A percentile compares a stretch with the other conserved stretches of the same genome.
Evolutionary conservation across 2,888 invertebrate species (phyloP).

Genomic region (Chymomyza fuscimana): DNA sequence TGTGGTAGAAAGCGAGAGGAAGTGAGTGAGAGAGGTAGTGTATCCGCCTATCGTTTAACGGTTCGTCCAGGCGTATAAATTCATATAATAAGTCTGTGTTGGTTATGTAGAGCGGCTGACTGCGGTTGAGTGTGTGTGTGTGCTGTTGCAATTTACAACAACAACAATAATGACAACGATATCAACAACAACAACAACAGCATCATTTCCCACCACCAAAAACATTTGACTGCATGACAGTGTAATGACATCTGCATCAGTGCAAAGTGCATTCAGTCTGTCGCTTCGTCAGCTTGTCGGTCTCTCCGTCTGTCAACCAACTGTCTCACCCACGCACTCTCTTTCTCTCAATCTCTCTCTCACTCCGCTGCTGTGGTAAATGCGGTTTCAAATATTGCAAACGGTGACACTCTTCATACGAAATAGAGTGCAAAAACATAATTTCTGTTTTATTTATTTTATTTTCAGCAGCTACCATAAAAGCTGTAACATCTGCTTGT

Average conservation of each 20-base stretch:
- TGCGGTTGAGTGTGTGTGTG: conserved; percentile 12
- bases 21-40: not conserved
- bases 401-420: conserved; percentile 35
- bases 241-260: conserved; percentile 53
- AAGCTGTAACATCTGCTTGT: conserved; percentile 42
- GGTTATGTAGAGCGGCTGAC: conserved; percentile 18
- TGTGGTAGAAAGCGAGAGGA: not conserved
- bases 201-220: not conserved
- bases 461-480: conserved; percentile 9
- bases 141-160: conserved; percentile 38
- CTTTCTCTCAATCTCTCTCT: not conserved
- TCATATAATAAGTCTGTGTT: conserved; percentile 68
- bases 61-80: conserved; percentile 66
- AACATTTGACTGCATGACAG: conserved; percentile 25
- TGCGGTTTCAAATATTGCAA: conserved; percentile 75
- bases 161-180: conserved; percentile 42
- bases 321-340: not conserved
- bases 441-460: conserved; percentile 55
- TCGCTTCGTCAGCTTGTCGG: not conserved
- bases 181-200: conserved; percentile 32
- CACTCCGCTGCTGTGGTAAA: conserved; percentile 41
- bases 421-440: not conserved
- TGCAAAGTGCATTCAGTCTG: conserved; percentile 7
- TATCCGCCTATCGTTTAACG: conserved; percentile 25
- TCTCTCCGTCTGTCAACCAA: not conserved